Percentiles rank a stretch among this genome's conserved stretches.
Evolutionary conservation across 2,797 vertebrate species (phyloP).

Genomic region (Danio tinwini): DNA sequence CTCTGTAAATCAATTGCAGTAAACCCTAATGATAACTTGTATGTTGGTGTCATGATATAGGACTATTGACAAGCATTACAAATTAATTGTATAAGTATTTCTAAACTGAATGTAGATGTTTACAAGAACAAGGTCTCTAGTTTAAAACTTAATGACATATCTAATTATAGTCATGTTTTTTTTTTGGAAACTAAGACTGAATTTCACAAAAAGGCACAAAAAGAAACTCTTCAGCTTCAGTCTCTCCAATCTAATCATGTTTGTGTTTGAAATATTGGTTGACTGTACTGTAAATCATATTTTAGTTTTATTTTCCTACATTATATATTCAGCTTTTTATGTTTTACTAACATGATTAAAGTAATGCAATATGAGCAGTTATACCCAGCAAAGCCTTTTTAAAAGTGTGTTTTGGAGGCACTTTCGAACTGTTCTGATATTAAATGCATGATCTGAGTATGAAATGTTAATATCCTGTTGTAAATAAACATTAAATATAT

Average conservation of each 20-base stretch:
- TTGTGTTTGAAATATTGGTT: slow-evolving; percentile 53
- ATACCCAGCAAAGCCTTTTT: slow-evolving; percentile 66
- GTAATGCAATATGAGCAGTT: slow-evolving; percentile 68
- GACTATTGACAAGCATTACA: slow-evolving; percentile 13
- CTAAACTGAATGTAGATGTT: slow-evolving; percentile 12
- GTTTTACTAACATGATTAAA: slow-evolving; percentile 76
- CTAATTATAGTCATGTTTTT: not conserved
- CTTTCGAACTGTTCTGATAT: slow-evolving; percentile 70
- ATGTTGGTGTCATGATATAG: not conserved
- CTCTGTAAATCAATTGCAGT: not conserved
- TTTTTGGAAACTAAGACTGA: not conserved
- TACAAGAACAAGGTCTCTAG: slow-evolving; percentile 10
- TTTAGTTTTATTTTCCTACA: slow-evolving; percentile 71
- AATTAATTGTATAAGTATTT: not conserved
- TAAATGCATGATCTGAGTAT: slow-evolving; percentile 75
- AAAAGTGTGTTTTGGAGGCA: slow-evolving; percentile 68
- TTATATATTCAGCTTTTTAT: slow-evolving; percentile 75
- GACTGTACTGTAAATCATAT: slow-evolving; percentile 67
- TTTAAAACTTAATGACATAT: not conserved
- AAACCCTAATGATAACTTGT: not conserved
- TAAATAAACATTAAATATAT: slow-evolving; percentile 80
- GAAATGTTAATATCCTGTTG: slow-evolving; percentile 74
- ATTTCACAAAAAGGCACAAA: not conserved
- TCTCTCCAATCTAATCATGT: slow-evolving; percentile 62
- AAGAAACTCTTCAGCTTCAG: not conserved